Evolutionary conservation across 2,888 invertebrate genomes (phyloP), one percentile per base, ranked within the genome.

Genomic region (Eurois occulta): DNA sequence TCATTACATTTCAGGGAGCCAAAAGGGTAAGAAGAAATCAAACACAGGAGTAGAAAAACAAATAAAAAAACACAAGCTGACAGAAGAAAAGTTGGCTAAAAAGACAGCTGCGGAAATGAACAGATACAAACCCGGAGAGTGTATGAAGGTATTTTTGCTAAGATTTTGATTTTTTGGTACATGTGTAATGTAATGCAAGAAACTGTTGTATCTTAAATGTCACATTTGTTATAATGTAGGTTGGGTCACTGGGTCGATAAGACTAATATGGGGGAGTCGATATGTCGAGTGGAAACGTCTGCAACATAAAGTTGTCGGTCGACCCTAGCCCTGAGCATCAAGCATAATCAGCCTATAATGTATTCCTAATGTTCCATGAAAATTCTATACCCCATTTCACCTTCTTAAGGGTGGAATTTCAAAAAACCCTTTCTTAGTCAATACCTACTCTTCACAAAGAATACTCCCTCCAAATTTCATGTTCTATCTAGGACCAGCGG

Each of bases 101-200:
- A 88, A 89, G 55, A 85, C 88, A 13, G 79, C 81, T 0, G 78
- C 77, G 7, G 91, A 91, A 65, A 77, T 88, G 7, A 92, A 92
- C 70, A 95, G 94, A 78, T 95, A 93, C 75, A 96, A 95, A 74
- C 96, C 96, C 3, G 95, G 94, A 52, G 96, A 97, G 75, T 97
- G 97, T 88, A 93, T 97, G 90, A 97, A 97, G 94, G 97, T 97
- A 62, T 21, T 21, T 21, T 35, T 32, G 2, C 18, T 18, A 32
- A 60, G 28, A 32, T 10, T 55, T 21, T 43, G 3, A 21, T 21
- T 28, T 28, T 28, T 16, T 1, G 6, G 13, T 58, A 58, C 11
- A 28, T 28, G 6, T 41, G 21, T 8, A 41, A 4, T 66, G 16
- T 3, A 43, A 43, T 43, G 43, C 65, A 24, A 38, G 13, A 16